Evolutionary conservation across 2,888 invertebrate species (phyloP).

Genomic region (Pandemis corylana): DNA sequence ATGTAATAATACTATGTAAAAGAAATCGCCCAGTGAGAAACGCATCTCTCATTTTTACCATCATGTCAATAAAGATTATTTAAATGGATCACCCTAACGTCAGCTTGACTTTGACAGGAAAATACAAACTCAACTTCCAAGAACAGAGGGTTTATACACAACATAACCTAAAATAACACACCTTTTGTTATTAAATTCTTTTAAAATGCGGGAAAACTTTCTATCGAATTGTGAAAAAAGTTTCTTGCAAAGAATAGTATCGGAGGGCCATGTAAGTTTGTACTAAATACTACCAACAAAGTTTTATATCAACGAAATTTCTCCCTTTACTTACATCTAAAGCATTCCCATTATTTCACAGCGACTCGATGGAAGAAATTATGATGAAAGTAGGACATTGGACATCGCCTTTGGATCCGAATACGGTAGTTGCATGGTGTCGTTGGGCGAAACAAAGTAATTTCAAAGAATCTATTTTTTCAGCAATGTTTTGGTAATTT

Average conservation of each 20-base stretch:
- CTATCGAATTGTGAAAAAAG: conserved; percentile 89
- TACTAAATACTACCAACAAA: not conserved
- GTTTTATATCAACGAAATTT: not conserved
- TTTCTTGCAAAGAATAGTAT: conserved; percentile 87
- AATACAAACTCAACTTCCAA: too few relatives aligned
- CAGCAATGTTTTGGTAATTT: not conserved
- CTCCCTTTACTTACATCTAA: not conserved
- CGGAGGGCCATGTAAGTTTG: conserved; percentile 86
- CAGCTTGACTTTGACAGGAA: not conserved
- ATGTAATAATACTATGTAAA: not conserved
- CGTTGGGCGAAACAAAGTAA: conserved; percentile 92
- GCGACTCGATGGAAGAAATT: conserved; percentile 92
- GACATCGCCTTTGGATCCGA: conserved; percentile 92
- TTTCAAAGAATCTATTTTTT: conserved; percentile 39
- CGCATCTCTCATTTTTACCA: not conserved
- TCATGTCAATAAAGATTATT: not conserved
- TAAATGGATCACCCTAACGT: conserved; percentile 1
- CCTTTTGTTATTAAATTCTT: not conserved
- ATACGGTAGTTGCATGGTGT: conserved; percentile 92
- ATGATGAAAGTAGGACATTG: conserved; percentile 89
- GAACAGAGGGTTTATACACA: not conserved
- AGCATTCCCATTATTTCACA: conserved; percentile 64
- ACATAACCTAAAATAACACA: conserved; percentile 15
- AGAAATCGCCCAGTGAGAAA: not conserved
- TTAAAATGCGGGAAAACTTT: conserved; percentile 86